A percentile compares a stretch with the other conserved stretches of the same genome.
phyloP scores from a whole-genome alignment of 1,140 invertebrate genomes.

The Trichomalopsis sarcophagae region DNA sequence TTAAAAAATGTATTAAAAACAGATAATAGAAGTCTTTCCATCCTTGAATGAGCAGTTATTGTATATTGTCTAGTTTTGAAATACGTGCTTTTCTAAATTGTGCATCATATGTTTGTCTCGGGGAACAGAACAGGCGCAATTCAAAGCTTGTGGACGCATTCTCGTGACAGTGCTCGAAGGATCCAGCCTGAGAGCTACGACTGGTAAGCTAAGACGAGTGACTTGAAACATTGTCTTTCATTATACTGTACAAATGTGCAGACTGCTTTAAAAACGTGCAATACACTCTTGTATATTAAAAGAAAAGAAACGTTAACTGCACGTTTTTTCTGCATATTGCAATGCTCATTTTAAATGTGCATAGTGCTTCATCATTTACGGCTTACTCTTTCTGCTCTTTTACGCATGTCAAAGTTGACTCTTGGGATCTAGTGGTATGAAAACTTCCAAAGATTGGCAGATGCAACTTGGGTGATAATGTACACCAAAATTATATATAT shows the following conservation, averaged over 20 bases:
- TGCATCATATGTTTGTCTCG: constrained; percentile 57
- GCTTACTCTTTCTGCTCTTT: constrained; percentile 37
- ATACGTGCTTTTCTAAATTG: constrained; percentile 35
- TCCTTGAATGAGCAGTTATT: background rate
- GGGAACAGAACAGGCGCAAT: constrained; percentile 75
- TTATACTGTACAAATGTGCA: background rate
- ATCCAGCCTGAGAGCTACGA: constrained; percentile 73
- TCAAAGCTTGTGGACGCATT: constrained; percentile 80
- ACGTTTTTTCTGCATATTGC: background rate
- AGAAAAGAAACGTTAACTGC: background rate
- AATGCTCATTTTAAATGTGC: background rate
- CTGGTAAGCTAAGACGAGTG: constrained; percentile 64
- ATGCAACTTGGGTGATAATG: constrained; percentile 26
- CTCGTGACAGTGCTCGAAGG: constrained; percentile 82
- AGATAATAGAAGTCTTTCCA: background rate
- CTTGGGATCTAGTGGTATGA: constrained; percentile 30
- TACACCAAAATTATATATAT: constrained; percentile 30
- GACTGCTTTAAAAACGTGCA: background rate
- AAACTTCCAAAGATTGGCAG: constrained; percentile 9
- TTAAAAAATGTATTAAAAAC: background rate
- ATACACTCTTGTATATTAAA: too few species aligned
- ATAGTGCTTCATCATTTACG: constrained; percentile 29
- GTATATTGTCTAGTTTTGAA: background rate
- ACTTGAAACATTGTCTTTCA: background rate
- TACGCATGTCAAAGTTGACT: constrained; percentile 35